phyloP scores from a whole-genome alignment of 2,797 vertebrate species.

The Urocyon cinereoargenteus region DNA sequence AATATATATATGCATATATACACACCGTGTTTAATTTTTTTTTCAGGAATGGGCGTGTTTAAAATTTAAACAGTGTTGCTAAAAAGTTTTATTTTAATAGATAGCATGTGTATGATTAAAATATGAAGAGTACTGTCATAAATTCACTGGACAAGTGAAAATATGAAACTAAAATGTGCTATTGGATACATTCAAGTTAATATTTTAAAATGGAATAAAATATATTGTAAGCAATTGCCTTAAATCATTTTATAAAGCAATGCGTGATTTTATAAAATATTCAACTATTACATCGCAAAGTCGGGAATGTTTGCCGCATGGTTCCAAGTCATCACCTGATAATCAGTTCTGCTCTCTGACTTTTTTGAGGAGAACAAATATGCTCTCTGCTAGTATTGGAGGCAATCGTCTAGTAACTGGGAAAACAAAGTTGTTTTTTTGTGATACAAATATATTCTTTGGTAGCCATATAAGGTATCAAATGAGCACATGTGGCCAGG shows the following conservation, averaged over 20 bases:
- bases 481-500: neutral
- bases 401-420: neutral
- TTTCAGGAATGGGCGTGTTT: slow-evolving; percentile 51
- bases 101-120: slow-evolving; percentile 32
- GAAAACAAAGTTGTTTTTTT: neutral
- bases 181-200: slow-evolving; percentile 54
- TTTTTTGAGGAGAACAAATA: slow-evolving; percentile 33
- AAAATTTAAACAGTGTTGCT: slow-evolving; percentile 65
- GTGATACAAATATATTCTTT: neutral
- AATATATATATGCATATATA: slow-evolving; percentile 5
- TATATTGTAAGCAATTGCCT: slow-evolving; percentile 42
- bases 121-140: neutral
- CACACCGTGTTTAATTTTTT: slow-evolving; percentile 46
- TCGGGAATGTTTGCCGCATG: neutral
- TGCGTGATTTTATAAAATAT: slow-evolving; percentile 67
- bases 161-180: slow-evolving; percentile 47
- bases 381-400: neutral
- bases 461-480: neutral
- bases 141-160: slow-evolving; percentile 63
- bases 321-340: neutral
- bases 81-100: slow-evolving; percentile 72
- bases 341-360: neutral
- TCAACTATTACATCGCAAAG: neutral
- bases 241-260: slow-evolving; percentile 60
- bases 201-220: slow-evolving; percentile 70